phyloP scores from a whole-genome alignment of 2,797 vertebrate species.

The Sebastes steindachneri region DNA sequence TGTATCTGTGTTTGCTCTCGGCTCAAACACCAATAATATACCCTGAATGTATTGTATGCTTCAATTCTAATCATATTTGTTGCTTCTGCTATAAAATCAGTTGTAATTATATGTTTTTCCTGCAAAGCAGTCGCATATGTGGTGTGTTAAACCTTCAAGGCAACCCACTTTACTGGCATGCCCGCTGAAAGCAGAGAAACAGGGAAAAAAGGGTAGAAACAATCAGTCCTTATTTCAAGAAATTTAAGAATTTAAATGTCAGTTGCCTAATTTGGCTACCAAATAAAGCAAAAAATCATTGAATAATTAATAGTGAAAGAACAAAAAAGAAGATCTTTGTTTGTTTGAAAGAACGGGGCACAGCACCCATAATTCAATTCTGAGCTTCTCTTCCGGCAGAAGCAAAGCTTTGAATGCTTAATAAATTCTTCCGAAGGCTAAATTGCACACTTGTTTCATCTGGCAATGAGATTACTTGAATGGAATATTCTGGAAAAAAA shows the following conservation, averaged over 20 bases:
- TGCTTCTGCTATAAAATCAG: background rate
- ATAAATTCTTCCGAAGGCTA: conserved; percentile 69
- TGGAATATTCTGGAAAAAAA: conserved; percentile 74
- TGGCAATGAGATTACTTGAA: conserved; percentile 74
- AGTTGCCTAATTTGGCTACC: conserved; percentile 12
- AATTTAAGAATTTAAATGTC: background rate
- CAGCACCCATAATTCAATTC: conserved; percentile 54
- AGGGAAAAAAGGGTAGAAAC: background rate
- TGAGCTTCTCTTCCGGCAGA: conserved; percentile 52
- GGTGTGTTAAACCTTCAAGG: background rate
- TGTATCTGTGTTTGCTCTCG: background rate
- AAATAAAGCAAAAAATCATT: conserved; percentile 23
- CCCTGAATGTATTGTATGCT: background rate
- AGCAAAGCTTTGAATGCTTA: conserved; percentile 58
- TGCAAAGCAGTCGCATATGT: conserved; percentile 24
- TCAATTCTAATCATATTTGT: background rate
- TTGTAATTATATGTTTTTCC: conserved; percentile 12
- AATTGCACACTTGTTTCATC: conserved; percentile 69
- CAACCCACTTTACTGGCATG: background rate
- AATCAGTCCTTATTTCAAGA: background rate
- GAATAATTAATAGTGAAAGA: conserved; percentile 21
- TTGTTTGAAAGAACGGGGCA: conserved; percentile 57
- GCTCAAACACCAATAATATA: background rate
- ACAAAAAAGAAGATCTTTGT: conserved; percentile 42
- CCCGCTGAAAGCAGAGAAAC: too few species aligned